These are phyloP conservation scores for Drosophila melanica DNA, from an alignment of 1,140 invertebrate species.

Conservation along the genomic window DNA sequence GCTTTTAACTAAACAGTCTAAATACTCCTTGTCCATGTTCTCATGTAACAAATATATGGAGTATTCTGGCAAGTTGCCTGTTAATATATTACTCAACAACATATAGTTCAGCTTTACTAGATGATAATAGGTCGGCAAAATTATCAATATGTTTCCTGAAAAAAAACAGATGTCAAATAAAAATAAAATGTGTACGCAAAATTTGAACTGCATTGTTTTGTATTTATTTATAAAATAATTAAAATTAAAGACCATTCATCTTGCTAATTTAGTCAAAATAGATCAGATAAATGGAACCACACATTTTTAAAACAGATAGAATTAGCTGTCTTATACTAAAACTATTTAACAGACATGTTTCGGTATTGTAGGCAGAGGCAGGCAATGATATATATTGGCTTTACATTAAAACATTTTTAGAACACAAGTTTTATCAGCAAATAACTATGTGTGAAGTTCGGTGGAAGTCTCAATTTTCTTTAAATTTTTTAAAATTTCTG, in stretches of 20 bases:
- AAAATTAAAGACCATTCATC: constrained; percentile 18
- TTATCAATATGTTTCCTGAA: constrained; percentile 74
- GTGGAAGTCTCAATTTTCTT: constrained; percentile 32
- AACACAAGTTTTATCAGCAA: not conserved
- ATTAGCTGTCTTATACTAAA: constrained; percentile 52
- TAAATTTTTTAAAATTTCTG: constrained; percentile 59
- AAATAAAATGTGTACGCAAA: not conserved
- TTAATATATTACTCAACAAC: constrained; percentile 59
- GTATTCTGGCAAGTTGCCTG: constrained; percentile 55
- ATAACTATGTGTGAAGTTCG: constrained; percentile 35
- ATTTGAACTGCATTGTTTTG: constrained; percentile 1
- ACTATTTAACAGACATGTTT: constrained; percentile 66
- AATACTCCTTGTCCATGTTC: constrained; percentile 47
- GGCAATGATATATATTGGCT: constrained; percentile 21
- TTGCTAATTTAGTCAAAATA: constrained; percentile 7
- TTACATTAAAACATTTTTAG: constrained; percentile 7
- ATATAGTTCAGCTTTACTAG: constrained; percentile 73
- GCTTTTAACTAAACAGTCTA: constrained; percentile 30
- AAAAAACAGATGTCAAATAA: constrained; percentile 1
- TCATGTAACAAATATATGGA: constrained; percentile 59
- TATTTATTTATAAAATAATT: constrained; percentile 49
- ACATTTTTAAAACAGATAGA: constrained; percentile 50
- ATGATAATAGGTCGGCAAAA: constrained; percentile 70
- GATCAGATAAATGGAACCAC: constrained; percentile 10
- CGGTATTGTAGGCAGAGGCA: constrained; percentile 21